Conservation (phyloP, 2,797 vertebrate species). For the Macrochelys suwanniensis region DNA sequence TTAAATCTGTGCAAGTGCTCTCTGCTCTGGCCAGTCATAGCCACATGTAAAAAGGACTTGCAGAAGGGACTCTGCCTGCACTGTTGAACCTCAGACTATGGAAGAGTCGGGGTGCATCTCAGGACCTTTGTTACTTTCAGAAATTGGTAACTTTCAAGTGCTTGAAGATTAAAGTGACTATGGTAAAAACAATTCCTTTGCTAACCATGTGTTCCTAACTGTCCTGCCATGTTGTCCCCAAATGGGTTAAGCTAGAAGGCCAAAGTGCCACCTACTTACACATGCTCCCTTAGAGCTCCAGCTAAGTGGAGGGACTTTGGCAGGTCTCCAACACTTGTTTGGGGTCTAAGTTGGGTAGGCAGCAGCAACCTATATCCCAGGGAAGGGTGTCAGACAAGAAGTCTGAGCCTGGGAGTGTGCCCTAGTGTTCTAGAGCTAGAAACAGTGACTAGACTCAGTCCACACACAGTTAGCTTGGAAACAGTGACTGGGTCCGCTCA, state of each 20-base stretch:
- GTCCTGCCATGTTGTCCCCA: background rate
- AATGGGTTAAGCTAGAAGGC: background rate
- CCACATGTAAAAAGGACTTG: background rate
- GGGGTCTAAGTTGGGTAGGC: background rate
- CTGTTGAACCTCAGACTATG: background rate
- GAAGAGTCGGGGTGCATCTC: background rate
- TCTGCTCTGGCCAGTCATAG: background rate
- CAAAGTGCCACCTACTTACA: background rate
- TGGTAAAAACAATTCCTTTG: background rate
- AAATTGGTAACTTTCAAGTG: background rate
- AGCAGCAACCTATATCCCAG: background rate
- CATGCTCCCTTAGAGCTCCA: too few relatives aligned
- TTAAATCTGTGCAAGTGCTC: too few relatives aligned
- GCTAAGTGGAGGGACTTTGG: background rate
- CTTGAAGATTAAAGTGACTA: background rate
- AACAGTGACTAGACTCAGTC: background rate
- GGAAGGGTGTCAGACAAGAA: background rate
- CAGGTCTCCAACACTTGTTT: background rate
- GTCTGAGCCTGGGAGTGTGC: background rate
- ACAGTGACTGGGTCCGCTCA: background rate
- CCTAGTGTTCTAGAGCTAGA: background rate
- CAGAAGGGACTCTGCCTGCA: background rate
- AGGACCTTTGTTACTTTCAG: background rate
- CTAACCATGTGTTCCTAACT: background rate
- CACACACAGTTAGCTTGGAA: background rate